Evolutionary conservation across 37 sponge, comb jelly and placozoan genomes (phyloP), one percentile per base, ranked within the genome.

Genomic region (Hormiphora californensis): DNA sequence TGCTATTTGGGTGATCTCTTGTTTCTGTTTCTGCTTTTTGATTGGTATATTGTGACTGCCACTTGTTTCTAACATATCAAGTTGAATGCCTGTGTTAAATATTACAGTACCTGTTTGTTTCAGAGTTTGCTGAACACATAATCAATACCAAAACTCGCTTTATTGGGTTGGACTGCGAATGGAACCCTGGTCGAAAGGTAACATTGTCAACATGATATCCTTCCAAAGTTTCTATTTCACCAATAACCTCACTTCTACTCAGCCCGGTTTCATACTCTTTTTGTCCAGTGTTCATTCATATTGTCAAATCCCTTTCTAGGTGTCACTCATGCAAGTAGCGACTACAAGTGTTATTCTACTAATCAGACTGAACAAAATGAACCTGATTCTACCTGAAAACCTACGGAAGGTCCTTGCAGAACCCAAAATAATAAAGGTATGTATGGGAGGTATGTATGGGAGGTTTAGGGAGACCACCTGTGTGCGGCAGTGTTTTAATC

Each of bases 161-260:
- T 17, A 73, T 73, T 73, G 81, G 81, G 7, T 46, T 73, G 27
- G 81, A 73, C 38, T 73, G 81, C 38, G 81, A 73, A 46, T 73
- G 81, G 81, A 73, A 73, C 81, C 40, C 81, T 22, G 22, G 43
- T 46, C 35, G 81, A 15, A 43, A 43, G 36, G 35, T 57, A 57
- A 5, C 30, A 28, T 5, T 57, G n/a, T 49, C 9, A 49, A 25
- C 27, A 28, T 30, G 27, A 28, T 21, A 19, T 19, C 61, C 27
- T 12, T 57, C n/a, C 61, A 19, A 30, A 57, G 15, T 15, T 49
- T 49, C 12, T 28, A 57, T 12, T 28, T 57, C 61, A 5, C 27
- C 9, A 25, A 30, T 49, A 15, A 49, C 53, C 9, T 49, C 12
- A 17, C 53, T 49, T 9, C 15, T 17, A 15, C 53, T 17, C 15